Evolutionary conservation across 1,140 invertebrate genomes (phyloP).

Genomic region (Dermatophagoides farinae): DNA sequence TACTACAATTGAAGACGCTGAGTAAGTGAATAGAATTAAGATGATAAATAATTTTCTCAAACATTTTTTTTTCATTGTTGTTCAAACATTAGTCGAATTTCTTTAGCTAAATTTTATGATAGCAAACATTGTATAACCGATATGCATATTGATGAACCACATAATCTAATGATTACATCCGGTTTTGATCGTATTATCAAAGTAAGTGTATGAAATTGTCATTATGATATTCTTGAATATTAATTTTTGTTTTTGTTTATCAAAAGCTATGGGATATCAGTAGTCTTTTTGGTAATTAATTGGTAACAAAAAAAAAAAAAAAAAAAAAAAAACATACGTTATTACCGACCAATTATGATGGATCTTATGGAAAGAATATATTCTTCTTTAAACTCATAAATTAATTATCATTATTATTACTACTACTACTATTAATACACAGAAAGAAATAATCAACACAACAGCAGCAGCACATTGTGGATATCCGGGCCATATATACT

Average conservation of each 20-base stretch:
- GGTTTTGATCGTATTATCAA: constrained; percentile 86
- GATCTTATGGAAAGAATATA: too few relatives aligned
- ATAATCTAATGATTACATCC: constrained; percentile 63
- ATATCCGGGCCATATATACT: too few relatives aligned
- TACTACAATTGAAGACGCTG: constrained; percentile 53
- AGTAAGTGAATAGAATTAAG: constrained; percentile 27
- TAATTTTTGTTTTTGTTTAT: constrained; percentile 23
- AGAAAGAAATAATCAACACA: too few relatives aligned
- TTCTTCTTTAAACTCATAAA: too few relatives aligned
- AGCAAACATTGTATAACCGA: constrained; percentile 70
- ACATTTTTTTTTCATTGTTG: neutral
- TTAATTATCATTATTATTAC: too few relatives aligned
- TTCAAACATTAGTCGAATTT: constrained; percentile 46
- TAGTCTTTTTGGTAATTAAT: constrained; percentile 21
- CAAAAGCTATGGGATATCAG: constrained; percentile 26
- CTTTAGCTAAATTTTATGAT: constrained; percentile 82
- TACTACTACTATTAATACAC: too few relatives aligned
- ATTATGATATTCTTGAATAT: neutral
- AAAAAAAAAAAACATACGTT: too few relatives aligned
- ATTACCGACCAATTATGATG: too few relatives aligned
- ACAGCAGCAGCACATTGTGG: too few relatives aligned
- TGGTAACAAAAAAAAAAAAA: too few relatives aligned
- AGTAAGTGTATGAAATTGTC: constrained; percentile 34
- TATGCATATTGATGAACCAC: constrained; percentile 70
- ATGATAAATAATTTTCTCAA: neutral